Evolutionary conservation across 1,140 invertebrate genomes (phyloP), one percentile per base, ranked within the genome.

Genomic region (Drosophila tropicalis): DNA sequence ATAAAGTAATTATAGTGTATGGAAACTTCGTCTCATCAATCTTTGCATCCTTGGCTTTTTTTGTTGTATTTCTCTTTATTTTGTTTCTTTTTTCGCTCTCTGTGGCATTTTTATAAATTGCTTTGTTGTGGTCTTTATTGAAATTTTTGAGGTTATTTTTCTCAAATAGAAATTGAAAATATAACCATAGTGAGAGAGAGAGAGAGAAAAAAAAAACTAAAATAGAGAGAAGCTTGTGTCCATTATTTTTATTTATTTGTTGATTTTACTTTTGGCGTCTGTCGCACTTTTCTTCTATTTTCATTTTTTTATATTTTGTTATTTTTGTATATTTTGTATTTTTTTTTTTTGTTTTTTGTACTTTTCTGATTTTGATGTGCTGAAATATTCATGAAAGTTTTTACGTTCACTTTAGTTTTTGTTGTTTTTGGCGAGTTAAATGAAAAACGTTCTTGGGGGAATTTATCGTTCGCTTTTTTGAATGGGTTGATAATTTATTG

Each of bases 121-220:
- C 84, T 89, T 87, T 89, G 83, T 87, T 87, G 83, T 87, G 83
- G 84, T 86, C 82, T 86, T 86, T 87, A 86, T 86, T 86, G 82
- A 86, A 86, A 86, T 87, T 87, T 86, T 86, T 86, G 82, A 87
- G 82, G 82, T 86, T 86, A 86, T 83, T 87, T 82, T 86, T 86
- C 71, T 47, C 34, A 67, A 54, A 60, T 69, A 76, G 44, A 69
- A 66, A 62, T 63, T 63, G 40, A 64, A 76, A 72, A 54, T 63
- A 76, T 65, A 73, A 29, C 5, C n/a, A n/a, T n/a, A n/a, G 29
- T 0, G 5, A 29, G 22, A 25, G 22, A 25, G 3, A 25, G 4
- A 0, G 22, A 25, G 4, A 25, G 4, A 29, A 29, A 81, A 62
- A 13, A 19, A 17, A 19, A 22, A 22, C 17, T 47, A 15, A 61